phyloP scores from a whole-genome alignment of 2,797 vertebrate species.

The Podargus strigoides region DNA sequence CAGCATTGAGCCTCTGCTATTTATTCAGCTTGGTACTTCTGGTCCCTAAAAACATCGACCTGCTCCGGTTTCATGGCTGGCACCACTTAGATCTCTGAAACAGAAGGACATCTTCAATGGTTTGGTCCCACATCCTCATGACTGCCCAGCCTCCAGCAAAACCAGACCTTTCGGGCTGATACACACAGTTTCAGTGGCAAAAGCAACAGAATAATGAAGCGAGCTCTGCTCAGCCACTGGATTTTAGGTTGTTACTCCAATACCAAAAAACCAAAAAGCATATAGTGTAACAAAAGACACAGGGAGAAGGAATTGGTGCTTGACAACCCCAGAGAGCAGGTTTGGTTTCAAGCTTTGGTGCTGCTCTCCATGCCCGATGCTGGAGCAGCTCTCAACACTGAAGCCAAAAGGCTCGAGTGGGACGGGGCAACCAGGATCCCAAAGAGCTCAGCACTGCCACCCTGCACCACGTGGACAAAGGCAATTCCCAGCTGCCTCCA shows the following conservation, averaged over 20 bases:
- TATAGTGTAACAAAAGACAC: not conserved
- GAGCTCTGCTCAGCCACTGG: not conserved
- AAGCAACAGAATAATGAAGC: not conserved
- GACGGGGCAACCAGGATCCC: accelerated
- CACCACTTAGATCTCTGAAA: not conserved
- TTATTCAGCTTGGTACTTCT: not conserved
- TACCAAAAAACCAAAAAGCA: not conserved
- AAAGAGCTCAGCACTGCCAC: not conserved
- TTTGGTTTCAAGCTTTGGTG: not conserved
- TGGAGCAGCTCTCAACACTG: not conserved
- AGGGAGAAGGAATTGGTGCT: not conserved
- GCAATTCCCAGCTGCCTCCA: not conserved
- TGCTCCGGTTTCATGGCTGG: not conserved
- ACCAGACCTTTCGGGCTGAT: not conserved
- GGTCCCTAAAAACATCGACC: not conserved
- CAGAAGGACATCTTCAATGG: not conserved
- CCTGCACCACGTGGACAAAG: accelerated
- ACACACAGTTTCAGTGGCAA: not conserved
- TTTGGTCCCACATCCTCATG: not conserved
- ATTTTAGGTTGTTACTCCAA: not conserved
- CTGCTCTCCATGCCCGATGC: accelerated
- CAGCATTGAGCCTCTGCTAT: not conserved
- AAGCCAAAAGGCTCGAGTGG: not conserved
- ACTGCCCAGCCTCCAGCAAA: not conserved
- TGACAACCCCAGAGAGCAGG: not conserved